These are phyloP conservation scores for Acipenser oxyrinchus DNA, from an alignment of 2,797 vertebrate species.

Conservation along the genomic window DNA sequence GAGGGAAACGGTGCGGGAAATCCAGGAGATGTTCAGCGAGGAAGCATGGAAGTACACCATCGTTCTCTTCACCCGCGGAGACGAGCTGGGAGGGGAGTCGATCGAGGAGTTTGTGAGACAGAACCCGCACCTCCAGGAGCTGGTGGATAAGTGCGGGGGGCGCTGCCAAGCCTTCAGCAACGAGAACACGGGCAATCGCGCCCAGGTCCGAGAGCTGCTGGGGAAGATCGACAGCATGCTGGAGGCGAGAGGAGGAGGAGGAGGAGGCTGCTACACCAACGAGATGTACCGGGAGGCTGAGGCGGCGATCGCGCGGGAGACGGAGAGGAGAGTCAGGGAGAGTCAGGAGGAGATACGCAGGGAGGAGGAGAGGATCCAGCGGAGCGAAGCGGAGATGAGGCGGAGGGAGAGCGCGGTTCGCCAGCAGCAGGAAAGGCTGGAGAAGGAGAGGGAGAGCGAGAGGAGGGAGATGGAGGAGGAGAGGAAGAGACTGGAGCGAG, in stretches of 20 bases:
- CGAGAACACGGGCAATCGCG: neutral
- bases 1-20: constrained; percentile 30
- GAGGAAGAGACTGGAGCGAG: neutral
- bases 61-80: constrained; percentile 58
- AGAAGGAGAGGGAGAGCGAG: no score
- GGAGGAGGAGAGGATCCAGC: neutral
- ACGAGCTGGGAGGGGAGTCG: constrained; percentile 38
- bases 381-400: neutral
- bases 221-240: neutral
- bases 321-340: neutral
- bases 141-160: constrained; percentile 10
- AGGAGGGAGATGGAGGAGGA: neutral
- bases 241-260: neutral
- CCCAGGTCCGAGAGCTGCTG: constrained; percentile 11
- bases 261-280: neutral
- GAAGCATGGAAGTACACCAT: constrained; percentile 50
- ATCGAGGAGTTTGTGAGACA: neutral
- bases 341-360: neutral
- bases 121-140: constrained; percentile 1
- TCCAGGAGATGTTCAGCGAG: constrained; percentile 50
- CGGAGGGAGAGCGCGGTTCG: neutral
- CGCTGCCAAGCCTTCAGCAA: constrained; percentile 19
- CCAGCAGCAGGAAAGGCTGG: neutral
- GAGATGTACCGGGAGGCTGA: neutral
- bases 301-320: neutral